phyloP scores from a whole-genome alignment of 1,140 invertebrate genomes.

The Bilobella aurantiaca region DNA sequence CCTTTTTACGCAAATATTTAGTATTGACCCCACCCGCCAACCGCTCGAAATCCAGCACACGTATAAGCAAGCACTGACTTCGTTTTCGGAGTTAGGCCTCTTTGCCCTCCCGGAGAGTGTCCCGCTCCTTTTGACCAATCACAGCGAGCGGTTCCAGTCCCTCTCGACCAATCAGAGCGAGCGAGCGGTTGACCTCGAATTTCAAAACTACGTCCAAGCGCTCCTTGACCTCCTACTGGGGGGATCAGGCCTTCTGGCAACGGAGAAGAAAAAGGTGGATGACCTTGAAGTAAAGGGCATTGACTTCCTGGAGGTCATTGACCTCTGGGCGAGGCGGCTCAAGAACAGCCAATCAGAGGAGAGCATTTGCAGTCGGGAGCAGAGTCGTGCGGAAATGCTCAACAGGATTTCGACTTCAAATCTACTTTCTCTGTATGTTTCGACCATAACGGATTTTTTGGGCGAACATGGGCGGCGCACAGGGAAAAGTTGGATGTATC shows the following conservation, averaged over 20 bases:
- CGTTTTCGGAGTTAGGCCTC: neutral
- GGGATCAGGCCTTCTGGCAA: neutral
- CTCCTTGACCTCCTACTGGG: neutral
- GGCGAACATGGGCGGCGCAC: neutral
- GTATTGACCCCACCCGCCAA: neutral
- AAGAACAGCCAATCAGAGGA: too few relatives aligned
- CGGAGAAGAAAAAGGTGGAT: neutral
- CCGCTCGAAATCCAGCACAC: neutral
- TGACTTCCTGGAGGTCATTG: neutral
- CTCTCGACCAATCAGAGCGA: neutral
- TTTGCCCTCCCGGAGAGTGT: neutral
- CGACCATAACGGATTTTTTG: neutral
- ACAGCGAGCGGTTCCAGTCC: too few relatives aligned
- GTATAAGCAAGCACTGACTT: neutral
- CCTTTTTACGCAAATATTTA: neutral
- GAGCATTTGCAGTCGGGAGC: neutral
- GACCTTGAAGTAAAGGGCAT: neutral
- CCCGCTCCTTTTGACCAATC: neutral
- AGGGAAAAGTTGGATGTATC: neutral
- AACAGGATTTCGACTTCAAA: neutral
- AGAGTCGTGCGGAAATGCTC: neutral
- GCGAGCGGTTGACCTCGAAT: neutral
- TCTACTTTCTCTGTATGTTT: neutral
- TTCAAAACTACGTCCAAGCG: constrained; percentile 3
- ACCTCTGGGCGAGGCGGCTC: neutral